Evolutionary conservation across 2,797 vertebrate species (phyloP).

Genomic region (Masticophis lateralis): DNA sequence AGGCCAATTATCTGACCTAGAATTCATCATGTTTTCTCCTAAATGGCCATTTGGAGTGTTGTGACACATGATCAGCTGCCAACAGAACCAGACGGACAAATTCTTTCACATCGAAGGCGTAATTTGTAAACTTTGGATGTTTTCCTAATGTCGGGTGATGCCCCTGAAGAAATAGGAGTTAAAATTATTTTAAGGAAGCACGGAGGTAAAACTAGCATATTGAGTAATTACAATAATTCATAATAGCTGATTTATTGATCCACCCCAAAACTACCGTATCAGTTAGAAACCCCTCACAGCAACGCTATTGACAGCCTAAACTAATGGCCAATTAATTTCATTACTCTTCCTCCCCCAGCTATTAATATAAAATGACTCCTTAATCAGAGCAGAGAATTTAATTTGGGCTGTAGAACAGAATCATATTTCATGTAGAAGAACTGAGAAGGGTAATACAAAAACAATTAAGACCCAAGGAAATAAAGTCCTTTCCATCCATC

Average conservation of each 20-base stretch:
- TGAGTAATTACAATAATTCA: conserved; percentile 42
- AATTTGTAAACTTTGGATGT: conserved; percentile 98
- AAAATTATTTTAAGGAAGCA: conserved; percentile 41
- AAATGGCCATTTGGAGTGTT: conserved; percentile 83
- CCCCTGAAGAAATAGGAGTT: conserved; percentile 75
- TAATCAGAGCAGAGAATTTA: conserved; percentile 26
- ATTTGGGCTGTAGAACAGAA: conserved; percentile 36
- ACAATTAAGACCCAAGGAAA: not conserved
- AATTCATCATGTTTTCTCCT: conserved; percentile 82
- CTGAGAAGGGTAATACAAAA: not conserved
- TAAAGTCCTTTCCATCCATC: not conserved
- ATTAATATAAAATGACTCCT: conserved; percentile 32
- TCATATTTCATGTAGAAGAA: conserved; percentile 24
- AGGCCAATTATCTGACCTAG: conserved; percentile 54
- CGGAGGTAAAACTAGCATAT: conserved; percentile 33
- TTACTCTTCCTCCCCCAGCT: conserved; percentile 40
- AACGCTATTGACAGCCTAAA: conserved; percentile 38
- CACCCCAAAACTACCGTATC: conserved; percentile 40
- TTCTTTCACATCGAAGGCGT: conserved; percentile 90
- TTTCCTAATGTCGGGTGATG: conserved; percentile 95
- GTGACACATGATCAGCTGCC: conserved; percentile 81
- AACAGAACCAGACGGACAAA: conserved; percentile 88
- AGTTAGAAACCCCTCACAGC: conserved; percentile 31
- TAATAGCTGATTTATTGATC: conserved; percentile 46
- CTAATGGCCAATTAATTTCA: conserved; percentile 58